Base-by-base conservation (phyloP, 2,888 invertebrate genomes). In the Criorhina ranunculi region DNA sequence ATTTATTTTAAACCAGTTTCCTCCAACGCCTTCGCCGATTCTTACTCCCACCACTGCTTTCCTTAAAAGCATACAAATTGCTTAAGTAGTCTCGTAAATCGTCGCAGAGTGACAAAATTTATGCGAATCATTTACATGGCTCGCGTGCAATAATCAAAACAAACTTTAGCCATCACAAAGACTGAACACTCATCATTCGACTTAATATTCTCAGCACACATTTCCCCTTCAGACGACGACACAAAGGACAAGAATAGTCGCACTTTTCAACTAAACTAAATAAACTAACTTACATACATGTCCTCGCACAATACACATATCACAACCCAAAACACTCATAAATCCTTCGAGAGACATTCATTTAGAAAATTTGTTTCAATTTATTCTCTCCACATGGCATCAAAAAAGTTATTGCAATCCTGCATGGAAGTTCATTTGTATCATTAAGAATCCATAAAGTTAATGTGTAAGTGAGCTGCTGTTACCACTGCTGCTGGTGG, bases 391-490 rank as follows among this genome's bases (percentile, higher is more conserved):
- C 49, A 24, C 24, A 24, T 64, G 75, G 64, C 70, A 76, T 49
- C 19, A 85, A 75, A 53, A 51, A 69, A 75, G 59, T 75, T 80
- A 37, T 64, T 64, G 31, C 57, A 66, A 40, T 59, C 11, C 66
- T 67, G 42, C 57, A 57, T 59, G 75, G 69, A 69, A 69, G 70
- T 85, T 79, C 75, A 85, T 85, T 79, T 49, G 59, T 64, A 79
- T 79, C 83, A 85, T 85, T 85, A 85, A 80, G 79, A 75, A 85
- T 75, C 73, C 79, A 85, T 85, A 85, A 85, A 85, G 64, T 75
- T 73, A 79, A 69, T 73, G 72, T 64, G 60, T 60, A 69, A 83
- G 67, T 57, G 62, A 69, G 69, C 53, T 80, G 53, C 44, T 55
- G 49, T 35, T 42, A 51, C 42, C 37, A 46, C 51, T 37, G n/a